Evolutionary conservation across 1,140 invertebrate species (phyloP).

Genomic region (Propsilocerus akamusi): DNA sequence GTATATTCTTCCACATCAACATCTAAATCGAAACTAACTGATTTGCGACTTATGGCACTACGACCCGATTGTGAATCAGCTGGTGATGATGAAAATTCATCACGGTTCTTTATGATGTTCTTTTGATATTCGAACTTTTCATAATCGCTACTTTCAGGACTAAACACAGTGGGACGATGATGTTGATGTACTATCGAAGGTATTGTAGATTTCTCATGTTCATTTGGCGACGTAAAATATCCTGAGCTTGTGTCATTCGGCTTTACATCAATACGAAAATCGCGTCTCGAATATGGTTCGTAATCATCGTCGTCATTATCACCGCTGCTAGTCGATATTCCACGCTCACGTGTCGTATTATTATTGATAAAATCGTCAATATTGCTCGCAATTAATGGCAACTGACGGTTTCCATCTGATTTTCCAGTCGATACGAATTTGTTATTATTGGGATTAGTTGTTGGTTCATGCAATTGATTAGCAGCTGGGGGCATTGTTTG

Average conservation of each 20-base stretch:
- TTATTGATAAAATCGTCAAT: not conserved
- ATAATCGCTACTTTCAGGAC: not conserved
- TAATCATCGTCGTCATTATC: conserved; percentile 2
- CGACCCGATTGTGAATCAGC: not conserved
- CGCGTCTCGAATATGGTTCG: not conserved
- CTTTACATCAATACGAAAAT: not conserved
- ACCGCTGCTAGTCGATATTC: not conserved
- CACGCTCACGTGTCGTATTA: not conserved
- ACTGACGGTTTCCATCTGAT: not conserved
- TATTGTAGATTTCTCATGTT: not conserved
- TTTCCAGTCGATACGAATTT: no score
- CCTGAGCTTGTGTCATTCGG: not conserved
- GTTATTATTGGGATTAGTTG: no score
- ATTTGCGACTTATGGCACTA: conserved; percentile 16
- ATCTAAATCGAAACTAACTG: conserved; percentile 23
- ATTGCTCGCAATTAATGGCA: not conserved
- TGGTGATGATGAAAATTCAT: not conserved
- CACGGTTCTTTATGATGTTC: not conserved
- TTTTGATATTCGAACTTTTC: not conserved
- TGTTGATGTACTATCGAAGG: no score
- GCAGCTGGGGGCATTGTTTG: no score
- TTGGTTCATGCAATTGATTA: no score
- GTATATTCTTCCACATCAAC: conserved; percentile 20
- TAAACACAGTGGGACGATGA: not conserved
- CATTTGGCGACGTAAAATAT: not conserved